These are phyloP conservation scores for Polypterus bichir DNA, from an alignment of 2,113 vertebrate species.

Conservation along the genomic window DNA sequence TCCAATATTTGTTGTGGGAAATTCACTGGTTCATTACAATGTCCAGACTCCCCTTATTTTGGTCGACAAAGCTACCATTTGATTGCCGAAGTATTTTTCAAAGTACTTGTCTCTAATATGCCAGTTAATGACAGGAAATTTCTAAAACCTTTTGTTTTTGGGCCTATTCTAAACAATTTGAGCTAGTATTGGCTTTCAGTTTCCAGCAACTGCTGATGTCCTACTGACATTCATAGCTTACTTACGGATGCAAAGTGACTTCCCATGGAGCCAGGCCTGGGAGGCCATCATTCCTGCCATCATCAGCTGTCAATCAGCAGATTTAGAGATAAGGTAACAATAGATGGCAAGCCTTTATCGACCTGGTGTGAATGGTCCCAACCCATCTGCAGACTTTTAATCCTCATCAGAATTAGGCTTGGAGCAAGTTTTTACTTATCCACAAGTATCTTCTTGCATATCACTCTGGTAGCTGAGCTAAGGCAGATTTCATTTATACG, in stretches of 20 bases:
- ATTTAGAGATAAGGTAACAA: conserved; percentile 50
- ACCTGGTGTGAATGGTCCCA: conserved; percentile 48
- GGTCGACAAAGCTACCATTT: conserved; percentile 20
- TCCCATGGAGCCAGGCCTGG: conserved; percentile 36
- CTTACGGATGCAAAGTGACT: conserved; percentile 37
- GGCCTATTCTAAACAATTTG: conserved; percentile 34
- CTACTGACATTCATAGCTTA: conserved; percentile 39
- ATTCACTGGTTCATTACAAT: background rate
- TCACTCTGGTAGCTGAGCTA: too few relatives aligned
- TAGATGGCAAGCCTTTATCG: conserved; percentile 41
- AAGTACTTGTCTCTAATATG: background rate
- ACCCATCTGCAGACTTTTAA: conserved; percentile 43
- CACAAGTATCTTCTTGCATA: too few relatives aligned
- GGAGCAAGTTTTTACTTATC: too few relatives aligned
- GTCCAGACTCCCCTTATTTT: conserved; percentile 17
- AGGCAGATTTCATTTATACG: too few relatives aligned
- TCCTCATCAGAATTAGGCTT: conserved; percentile 42
- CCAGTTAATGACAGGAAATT: conserved; percentile 10
- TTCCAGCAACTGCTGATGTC: conserved; percentile 21
- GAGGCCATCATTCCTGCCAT: conserved; percentile 45
- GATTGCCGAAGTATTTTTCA: background rate
- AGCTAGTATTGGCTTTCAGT: conserved; percentile 35
- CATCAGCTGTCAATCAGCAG: conserved; percentile 45
- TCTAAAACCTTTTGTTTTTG: conserved; percentile 32
- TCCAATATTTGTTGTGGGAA: too few relatives aligned